Percentiles rank a stretch among this genome's conserved stretches.
phyloP scores from a whole-genome alignment of 2,888 invertebrate genomes.

The Mesopsocus fuscifrons region DNA sequence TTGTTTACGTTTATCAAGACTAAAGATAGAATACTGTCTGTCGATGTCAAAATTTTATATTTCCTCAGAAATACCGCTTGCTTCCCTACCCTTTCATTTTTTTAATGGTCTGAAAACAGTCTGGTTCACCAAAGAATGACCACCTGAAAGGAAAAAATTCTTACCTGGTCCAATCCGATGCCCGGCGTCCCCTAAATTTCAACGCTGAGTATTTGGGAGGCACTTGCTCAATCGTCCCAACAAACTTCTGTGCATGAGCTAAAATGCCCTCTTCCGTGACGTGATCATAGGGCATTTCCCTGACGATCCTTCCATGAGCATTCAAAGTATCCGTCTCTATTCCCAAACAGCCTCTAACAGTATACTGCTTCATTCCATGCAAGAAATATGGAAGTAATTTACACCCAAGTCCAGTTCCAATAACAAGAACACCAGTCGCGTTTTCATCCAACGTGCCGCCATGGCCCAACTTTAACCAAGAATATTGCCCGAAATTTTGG shows the following conservation, averaged over 20 bases:
- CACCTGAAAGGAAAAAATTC: not conserved
- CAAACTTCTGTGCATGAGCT: not conserved
- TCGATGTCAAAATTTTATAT: too few species aligned
- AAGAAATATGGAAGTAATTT: not conserved
- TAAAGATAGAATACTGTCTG: too few species aligned
- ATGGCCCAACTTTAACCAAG: not conserved
- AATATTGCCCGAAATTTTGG: not conserved
- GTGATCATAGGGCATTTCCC: not conserved
- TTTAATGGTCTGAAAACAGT: too few species aligned
- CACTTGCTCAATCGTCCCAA: not conserved
- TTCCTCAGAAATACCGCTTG: too few species aligned
- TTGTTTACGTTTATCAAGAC: too few species aligned
- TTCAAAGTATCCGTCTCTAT: not conserved
- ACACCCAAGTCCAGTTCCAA: not conserved
- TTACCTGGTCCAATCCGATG: not conserved
- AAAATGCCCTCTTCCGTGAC: not conserved
- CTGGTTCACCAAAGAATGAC: too few species aligned
- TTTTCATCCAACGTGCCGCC: not conserved
- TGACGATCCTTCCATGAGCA: not conserved
- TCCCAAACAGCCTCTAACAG: not conserved
- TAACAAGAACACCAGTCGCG: not conserved
- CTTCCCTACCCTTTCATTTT: too few species aligned
- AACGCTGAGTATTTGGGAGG: not conserved
- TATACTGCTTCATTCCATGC: not conserved
- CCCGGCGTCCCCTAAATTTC: not conserved